Conservation (phyloP, 2,888 invertebrate genomes). For the Agrotis exclamationis region DNA sequence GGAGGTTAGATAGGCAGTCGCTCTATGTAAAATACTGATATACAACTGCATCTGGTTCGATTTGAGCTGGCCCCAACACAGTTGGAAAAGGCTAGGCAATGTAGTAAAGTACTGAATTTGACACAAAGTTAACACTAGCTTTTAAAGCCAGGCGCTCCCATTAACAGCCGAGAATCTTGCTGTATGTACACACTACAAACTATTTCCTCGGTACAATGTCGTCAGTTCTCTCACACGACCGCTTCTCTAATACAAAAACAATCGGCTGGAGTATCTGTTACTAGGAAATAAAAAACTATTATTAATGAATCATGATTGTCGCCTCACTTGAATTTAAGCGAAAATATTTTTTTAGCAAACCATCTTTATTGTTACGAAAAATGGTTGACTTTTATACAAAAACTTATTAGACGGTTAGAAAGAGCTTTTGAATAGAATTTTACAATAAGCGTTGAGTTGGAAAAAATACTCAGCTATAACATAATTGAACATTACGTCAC, state of each 20-base stretch:
- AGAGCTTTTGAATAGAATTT: slow-evolving; percentile 12
- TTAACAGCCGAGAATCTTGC: background rate
- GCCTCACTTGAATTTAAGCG: slow-evolving; percentile 22
- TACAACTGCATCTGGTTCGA: too few relatives aligned
- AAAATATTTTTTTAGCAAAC: slow-evolving; percentile 31
- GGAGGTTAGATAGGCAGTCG: too few relatives aligned
- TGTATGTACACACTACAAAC: slow-evolving; percentile 14
- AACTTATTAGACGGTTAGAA: slow-evolving; percentile 19
- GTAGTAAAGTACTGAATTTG: background rate
- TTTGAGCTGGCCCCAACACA: too few relatives aligned
- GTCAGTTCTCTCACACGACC: slow-evolving; percentile 22
- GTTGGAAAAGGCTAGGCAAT: background rate
- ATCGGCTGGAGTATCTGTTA: slow-evolving; percentile 36
- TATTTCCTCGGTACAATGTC: slow-evolving; percentile 24
- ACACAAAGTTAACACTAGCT: slow-evolving; percentile 9
- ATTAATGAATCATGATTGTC: slow-evolving; percentile 41
- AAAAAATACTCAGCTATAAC: background rate
- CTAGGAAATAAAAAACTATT: slow-evolving; percentile 27
- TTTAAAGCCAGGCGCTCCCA: background rate
- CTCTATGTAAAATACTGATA: too few relatives aligned
- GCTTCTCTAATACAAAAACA: slow-evolving; percentile 38
- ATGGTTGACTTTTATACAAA: slow-evolving; percentile 30
- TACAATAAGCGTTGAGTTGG: background rate
- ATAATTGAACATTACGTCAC: slow-evolving; percentile 7
- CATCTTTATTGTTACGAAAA: slow-evolving; percentile 31